These are phyloP conservation scores for Channa striata DNA, from an alignment of 2,797 vertebrate species.

Conservation along the genomic window DNA sequence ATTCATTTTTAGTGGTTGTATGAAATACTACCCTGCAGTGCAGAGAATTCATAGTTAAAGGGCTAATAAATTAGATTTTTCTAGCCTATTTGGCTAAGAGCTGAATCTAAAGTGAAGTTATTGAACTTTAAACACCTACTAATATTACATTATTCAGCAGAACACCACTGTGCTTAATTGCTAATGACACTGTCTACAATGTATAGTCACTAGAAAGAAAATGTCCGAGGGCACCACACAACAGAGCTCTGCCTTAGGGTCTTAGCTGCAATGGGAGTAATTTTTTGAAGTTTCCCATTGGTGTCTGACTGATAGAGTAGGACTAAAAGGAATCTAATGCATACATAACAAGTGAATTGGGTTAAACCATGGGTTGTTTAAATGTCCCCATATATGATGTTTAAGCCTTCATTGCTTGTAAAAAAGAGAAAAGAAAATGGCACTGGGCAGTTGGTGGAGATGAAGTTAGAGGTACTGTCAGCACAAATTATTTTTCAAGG, in stretches of 20 bases:
- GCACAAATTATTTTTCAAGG: conserved; percentile 2
- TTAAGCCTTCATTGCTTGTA: no score
- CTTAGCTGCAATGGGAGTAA: conserved; percentile 7
- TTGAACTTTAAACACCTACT: not conserved
- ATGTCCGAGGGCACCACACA: not conserved
- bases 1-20: not conserved
- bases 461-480: not conserved
- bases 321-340: conserved; percentile 38
- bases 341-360: conserved; percentile 40
- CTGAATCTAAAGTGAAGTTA: not conserved
- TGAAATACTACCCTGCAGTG: not conserved
- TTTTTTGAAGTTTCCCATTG: conserved; percentile 7
- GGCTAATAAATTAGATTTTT: not conserved
- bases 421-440: no score
- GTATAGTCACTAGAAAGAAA: not conserved
- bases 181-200: not conserved
- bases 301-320: conserved; percentile 17
- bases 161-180: not conserved
- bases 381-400: no score
- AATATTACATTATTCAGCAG: no score
- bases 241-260: conserved; percentile 8
- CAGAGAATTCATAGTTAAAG: not conserved
- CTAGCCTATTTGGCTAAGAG: not conserved
- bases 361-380: conserved; percentile 39
- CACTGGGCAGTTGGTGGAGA: not conserved